Percentiles rank a stretch among this genome's conserved stretches.
These are phyloP conservation scores for Actinia equina DNA, from an alignment of 64 coral and sea anemone genomes.

Conservation along the genomic window DNA sequence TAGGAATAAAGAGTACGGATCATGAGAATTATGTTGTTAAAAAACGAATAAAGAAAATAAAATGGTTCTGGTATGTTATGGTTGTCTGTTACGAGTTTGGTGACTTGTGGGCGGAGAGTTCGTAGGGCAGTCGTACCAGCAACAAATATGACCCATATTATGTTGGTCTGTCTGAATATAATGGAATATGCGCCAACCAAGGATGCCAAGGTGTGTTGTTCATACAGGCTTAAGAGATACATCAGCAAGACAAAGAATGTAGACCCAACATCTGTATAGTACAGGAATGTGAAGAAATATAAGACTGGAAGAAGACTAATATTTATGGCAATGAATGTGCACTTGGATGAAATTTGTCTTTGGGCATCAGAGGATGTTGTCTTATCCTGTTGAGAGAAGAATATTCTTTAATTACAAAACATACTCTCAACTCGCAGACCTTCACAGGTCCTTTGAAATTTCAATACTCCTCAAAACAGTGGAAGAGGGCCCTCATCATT, in stretches of 20 bases:
- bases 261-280: constrained; percentile 86
- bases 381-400: not conserved
- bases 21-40: constrained; percentile 36
- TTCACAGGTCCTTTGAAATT: no score
- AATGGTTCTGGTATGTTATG: not conserved
- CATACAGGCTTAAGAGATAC: constrained; percentile 69
- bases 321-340: constrained; percentile 50
- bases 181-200: constrained; percentile 53
- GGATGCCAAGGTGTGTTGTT: constrained; percentile 61
- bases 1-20: constrained; percentile 64
- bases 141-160: constrained; percentile 78
- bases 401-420: not conserved
- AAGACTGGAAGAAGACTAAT: constrained; percentile 60
- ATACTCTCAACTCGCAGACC: no score
- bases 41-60: constrained; percentile 20
- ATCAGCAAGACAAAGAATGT: constrained; percentile 85
- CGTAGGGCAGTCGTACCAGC: constrained; percentile 57
- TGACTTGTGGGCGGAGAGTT: constrained; percentile 22
- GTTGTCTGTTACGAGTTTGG: not conserved
- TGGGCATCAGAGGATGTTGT: not conserved
- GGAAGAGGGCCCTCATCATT: no score
- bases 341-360: not conserved
- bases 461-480: no score
- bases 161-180: constrained; percentile 77
- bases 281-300: constrained; percentile 95